A percentile compares a stretch with the other conserved stretches of the same genome.
Evolutionary conservation across 2,113 vertebrate genomes (phyloP).

Genomic region (Burhinus bistriatus): DNA sequence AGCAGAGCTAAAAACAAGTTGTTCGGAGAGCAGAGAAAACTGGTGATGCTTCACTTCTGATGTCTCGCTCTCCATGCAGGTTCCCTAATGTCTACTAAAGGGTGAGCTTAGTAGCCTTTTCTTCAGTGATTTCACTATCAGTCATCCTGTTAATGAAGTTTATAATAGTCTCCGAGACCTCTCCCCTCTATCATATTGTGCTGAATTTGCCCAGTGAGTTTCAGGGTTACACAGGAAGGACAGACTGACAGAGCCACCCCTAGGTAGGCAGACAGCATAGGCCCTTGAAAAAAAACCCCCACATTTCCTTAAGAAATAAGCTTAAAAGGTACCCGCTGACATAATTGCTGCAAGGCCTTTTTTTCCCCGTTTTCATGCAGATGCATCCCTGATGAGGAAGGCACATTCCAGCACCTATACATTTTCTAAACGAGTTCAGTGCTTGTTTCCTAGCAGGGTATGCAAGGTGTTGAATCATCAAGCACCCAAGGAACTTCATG

Average conservation of each 20-base stretch:
- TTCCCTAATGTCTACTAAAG: conserved; percentile 24
- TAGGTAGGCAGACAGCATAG: neutral
- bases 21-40: neutral
- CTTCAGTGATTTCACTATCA: conserved; percentile 34
- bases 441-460: neutral
- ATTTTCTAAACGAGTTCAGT: neutral
- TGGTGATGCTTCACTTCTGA: neutral
- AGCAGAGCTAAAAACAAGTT: conserved; percentile 17
- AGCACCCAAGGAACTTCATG: neutral
- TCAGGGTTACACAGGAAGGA: neutral
- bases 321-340: neutral
- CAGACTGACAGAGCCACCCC: neutral
- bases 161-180: neutral
- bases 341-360: neutral
- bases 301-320: neutral
- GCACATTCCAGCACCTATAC: neutral
- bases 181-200: neutral
- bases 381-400: neutral
- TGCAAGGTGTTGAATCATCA: neutral
- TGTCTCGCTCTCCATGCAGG: neutral
- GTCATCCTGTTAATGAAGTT: neutral
- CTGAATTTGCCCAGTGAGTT: neutral
- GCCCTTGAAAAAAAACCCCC: neutral
- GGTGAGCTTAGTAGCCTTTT: conserved; percentile 29
- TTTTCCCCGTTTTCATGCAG: neutral